Conservation (phyloP, 2,113 vertebrate species). For the Ctenodactylus gundi region DNA sequence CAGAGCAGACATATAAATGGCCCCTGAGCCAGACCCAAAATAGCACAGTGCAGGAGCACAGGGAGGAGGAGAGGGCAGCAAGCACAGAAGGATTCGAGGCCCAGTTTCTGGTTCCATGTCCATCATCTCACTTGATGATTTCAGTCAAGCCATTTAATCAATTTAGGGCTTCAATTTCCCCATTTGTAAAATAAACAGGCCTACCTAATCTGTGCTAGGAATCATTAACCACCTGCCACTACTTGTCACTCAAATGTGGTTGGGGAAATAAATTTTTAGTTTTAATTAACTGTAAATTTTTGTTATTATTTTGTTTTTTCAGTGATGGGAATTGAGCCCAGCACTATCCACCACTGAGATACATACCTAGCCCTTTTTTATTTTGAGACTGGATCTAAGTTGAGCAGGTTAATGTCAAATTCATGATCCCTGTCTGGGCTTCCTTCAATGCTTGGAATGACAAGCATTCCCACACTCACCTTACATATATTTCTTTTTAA, state of each 20-base stretch:
- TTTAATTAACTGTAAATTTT: background rate
- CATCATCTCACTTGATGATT: background rate
- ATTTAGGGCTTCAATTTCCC: background rate
- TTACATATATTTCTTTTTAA: background rate
- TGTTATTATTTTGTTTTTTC: no score
- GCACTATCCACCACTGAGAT: background rate
- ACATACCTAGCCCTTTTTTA: background rate
- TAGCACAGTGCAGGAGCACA: background rate
- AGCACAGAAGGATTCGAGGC: background rate
- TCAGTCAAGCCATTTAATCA: background rate
- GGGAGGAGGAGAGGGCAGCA: background rate
- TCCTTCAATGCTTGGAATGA: background rate
- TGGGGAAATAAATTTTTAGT: background rate
- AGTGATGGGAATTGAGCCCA: background rate
- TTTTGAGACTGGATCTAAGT: background rate
- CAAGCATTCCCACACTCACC: background rate
- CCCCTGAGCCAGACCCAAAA: background rate
- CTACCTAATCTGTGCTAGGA: background rate
- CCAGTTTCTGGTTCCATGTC: background rate
- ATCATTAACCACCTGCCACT: background rate
- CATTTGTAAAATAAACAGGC: background rate
- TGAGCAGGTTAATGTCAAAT: background rate
- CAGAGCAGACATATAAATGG: background rate
- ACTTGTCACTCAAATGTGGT: background rate
- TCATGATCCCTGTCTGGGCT: background rate